Conservation (phyloP, 2,888 invertebrate species). For the Desoria tigrina region DNA sequence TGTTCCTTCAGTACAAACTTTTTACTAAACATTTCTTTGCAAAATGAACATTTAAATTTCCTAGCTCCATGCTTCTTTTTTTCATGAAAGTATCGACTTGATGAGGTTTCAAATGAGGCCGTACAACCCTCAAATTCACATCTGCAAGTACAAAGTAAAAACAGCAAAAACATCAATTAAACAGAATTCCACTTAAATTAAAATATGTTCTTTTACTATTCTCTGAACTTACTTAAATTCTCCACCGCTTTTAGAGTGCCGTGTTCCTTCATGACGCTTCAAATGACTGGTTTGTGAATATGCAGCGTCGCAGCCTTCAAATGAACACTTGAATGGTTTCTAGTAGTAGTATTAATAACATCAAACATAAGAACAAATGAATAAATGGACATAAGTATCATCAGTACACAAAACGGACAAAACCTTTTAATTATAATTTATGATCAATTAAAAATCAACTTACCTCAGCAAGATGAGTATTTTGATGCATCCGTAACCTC, state of each 20-base stretch:
- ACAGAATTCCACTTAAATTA: not conserved
- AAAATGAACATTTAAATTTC: conserved; percentile 34
- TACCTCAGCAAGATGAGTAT: conserved; percentile 37
- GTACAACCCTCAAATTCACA: conserved; percentile 39
- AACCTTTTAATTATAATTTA: too few species aligned
- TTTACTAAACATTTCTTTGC: conserved; percentile 37
- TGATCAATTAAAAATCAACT: too few species aligned
- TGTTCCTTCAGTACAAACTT: conserved; percentile 46
- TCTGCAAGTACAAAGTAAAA: too few species aligned
- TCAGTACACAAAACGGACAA: too few species aligned
- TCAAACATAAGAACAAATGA: conserved; percentile 10
- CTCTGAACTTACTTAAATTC: conserved; percentile 11
- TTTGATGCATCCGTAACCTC: conserved; percentile 35
- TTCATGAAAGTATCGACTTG: conserved; percentile 36
- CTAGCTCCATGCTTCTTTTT: conserved; percentile 32
- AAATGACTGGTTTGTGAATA: conserved; percentile 44
- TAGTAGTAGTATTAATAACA: too few species aligned
- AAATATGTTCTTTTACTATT: not conserved
- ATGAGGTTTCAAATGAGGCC: conserved; percentile 39
- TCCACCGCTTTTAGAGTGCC: conserved; percentile 3
- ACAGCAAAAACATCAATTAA: conserved; percentile 9
- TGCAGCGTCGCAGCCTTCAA: conserved; percentile 38
- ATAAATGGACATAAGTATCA: not conserved
- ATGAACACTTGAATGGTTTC: conserved; percentile 43
- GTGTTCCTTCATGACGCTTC: conserved; percentile 35